phyloP scores from a whole-genome alignment of 2,113 vertebrate species.

The Misgurnus anguillicaudatus region DNA sequence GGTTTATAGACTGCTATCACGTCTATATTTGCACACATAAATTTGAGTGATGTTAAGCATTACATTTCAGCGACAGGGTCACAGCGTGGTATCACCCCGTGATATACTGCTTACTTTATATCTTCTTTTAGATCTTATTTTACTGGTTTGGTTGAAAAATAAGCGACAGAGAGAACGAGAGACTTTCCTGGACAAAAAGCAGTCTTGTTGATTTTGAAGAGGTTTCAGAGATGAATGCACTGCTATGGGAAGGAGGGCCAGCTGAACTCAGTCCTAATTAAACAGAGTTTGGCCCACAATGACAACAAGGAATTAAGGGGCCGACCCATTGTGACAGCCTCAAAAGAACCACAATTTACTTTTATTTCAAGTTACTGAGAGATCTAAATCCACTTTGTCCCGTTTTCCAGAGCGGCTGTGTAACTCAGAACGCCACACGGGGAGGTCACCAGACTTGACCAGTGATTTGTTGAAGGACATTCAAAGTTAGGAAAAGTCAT shows the following conservation, averaged over 20 bases:
- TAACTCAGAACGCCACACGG: slow-evolving; percentile 33
- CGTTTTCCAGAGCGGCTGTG: slow-evolving; percentile 1
- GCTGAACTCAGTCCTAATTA: slow-evolving; percentile 50
- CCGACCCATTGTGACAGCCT: slow-evolving; percentile 24
- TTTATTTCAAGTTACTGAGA: slow-evolving; percentile 44
- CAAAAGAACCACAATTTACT: slow-evolving; percentile 50
- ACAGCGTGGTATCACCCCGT: no score
- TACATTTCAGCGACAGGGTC: no score
- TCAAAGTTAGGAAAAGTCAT: neutral
- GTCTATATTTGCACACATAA: no score
- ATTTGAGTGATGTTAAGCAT: no score
- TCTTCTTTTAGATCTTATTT: no score
- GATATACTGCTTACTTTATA: no score
- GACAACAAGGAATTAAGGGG: slow-evolving; percentile 42
- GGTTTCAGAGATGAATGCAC: slow-evolving; percentile 41
- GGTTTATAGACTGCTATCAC: no score
- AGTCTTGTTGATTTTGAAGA: slow-evolving; percentile 35
- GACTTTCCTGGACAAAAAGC: neutral
- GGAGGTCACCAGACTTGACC: slow-evolving; percentile 34
- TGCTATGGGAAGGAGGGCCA: slow-evolving; percentile 29
- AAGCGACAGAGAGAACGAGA: no score
- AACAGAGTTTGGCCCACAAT: slow-evolving; percentile 47
- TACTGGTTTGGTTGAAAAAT: no score
- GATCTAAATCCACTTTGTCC: slow-evolving; percentile 48
- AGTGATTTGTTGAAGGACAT: slow-evolving; percentile 13